Conservation (phyloP, 2,888 invertebrate genomes). For the Trissolcus brochymenae region DNA sequence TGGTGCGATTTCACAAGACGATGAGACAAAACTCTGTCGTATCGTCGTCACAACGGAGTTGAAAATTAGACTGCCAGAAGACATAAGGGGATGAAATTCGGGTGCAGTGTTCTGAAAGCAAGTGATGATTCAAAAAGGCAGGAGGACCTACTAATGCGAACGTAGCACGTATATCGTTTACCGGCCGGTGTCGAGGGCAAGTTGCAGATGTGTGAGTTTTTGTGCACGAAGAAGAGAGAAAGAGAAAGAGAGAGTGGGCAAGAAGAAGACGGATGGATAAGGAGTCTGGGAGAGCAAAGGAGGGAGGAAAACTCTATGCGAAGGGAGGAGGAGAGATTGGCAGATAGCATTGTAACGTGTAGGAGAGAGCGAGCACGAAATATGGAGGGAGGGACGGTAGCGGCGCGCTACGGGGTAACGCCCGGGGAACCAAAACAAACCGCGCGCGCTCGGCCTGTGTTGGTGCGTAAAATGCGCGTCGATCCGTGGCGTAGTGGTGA, state of each 20-base stretch:
- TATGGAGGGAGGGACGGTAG: slow-evolving; percentile 59
- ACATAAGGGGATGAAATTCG: slow-evolving; percentile 6
- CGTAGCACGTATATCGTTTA: slow-evolving; percentile 28
- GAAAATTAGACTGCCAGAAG: too few species aligned
- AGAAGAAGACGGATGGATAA: slow-evolving; percentile 68
- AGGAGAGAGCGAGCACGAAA: slow-evolving; percentile 62
- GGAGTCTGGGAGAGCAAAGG: slow-evolving; percentile 29
- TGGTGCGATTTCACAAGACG: too few species aligned
- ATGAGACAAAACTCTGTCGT: not conserved
- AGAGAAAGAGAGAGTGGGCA: slow-evolving; percentile 54
- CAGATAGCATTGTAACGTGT: slow-evolving; percentile 31
- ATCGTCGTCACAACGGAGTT: not conserved
- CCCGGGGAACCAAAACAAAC: slow-evolving; percentile 77
- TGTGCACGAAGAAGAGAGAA: slow-evolving; percentile 1
- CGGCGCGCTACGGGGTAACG: slow-evolving; percentile 72
- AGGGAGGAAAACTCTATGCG: slow-evolving; percentile 27
- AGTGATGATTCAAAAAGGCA: slow-evolving; percentile 7
- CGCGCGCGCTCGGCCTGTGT: slow-evolving; percentile 67
- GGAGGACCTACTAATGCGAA: slow-evolving; percentile 21
- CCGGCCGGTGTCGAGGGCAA: slow-evolving; percentile 44
- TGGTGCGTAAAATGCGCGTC: slow-evolving; percentile 68
- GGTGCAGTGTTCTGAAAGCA: slow-evolving; percentile 17
- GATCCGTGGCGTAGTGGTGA: slow-evolving; percentile 73
- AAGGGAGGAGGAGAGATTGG: slow-evolving; percentile 30
- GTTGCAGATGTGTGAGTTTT: slow-evolving; percentile 31